A percentile compares a stretch with the other conserved stretches of the same genome.
These are phyloP conservation scores for Nyctalus aviator DNA, from an alignment of 2,797 vertebrate genomes.

Conservation along the genomic window DNA sequence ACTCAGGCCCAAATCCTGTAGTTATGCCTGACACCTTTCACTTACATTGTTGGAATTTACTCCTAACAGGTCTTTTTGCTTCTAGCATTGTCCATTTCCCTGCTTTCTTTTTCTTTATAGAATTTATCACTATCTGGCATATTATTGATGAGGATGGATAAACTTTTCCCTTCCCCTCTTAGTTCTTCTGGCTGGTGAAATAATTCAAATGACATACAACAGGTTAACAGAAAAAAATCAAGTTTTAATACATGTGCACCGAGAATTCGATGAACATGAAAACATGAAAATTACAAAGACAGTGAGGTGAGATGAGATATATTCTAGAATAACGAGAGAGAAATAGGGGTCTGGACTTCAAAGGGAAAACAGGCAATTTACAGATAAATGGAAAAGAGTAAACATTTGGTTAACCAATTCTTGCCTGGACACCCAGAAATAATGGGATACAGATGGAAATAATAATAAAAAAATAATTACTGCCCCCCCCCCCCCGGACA, in stretches of 20 bases:
- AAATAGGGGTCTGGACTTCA: no score
- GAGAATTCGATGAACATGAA: no score
- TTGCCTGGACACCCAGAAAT: background rate
- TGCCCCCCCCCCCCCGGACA: no score
- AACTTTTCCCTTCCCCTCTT: background rate
- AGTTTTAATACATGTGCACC: background rate
- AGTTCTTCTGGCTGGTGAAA: background rate
- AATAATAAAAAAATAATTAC: no score
- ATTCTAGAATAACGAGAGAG: no score
- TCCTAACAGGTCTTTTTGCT: background rate
- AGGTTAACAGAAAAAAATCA: background rate
- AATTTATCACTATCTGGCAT: background rate
- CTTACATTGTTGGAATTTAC: background rate
- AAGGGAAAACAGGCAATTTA: no score
- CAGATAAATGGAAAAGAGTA: background rate
- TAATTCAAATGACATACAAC: background rate
- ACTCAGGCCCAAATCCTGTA: background rate
- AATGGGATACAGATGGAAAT: background rate
- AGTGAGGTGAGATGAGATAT: no score
- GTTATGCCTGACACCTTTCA: background rate
- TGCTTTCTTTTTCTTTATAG: conserved; percentile 29
- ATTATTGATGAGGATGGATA: background rate
- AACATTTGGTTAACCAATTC: background rate
- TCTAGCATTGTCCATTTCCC: background rate
- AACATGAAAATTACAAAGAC: no score